Base-by-base conservation (phyloP, 1,140 invertebrate genomes). In the Heliconius hewitsoni region DNA sequence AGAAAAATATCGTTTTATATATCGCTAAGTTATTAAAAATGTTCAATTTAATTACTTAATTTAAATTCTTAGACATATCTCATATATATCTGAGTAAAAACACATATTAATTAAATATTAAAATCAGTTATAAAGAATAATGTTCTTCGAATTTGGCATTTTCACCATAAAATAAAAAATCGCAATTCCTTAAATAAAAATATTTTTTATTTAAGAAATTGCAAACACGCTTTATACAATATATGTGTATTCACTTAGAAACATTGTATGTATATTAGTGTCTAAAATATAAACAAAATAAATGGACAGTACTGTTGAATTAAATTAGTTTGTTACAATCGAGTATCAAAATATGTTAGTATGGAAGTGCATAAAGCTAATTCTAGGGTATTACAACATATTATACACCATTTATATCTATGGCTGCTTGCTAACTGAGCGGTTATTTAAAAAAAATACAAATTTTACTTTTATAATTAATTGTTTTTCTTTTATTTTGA, bases 321-420 rank as follows among this genome's bases (percentile, higher is more conserved):
- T 23, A 42, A n/a, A 23, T 39, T 74, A 74, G 73, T 74, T 75
- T 30, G 60, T 19, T 66, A 52, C 46, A 55, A n/a, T 75, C 55
- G 60, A 87, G 86, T 87, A 87, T 87, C 86, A 86, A 81, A 84
- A 83, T 84, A 83, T 89, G 82, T 78, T 85, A 84, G 88, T 86
- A 91, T 82, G 89, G 89, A 91, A 91, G 89, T 91, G 89, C 89
- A 90, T 88, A 85, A 75, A 85, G 79, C 39, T 76, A 70, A 76
- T 71, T 16, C 42, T 76, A 76, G 66, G 66, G 74, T 37, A 34
- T 70, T 76, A 30, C 66, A 27, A 76, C 66, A 76, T 76, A 70
- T 70, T 76, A 76, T 30, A 76, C 74, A 76, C 79, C 81, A 82
- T 80, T 77, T 83, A 78, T 83, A 80, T 86, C 83, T 87, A 85